phyloP scores from a whole-genome alignment of 2,797 vertebrate species.

The Capromys pilorides region DNA sequence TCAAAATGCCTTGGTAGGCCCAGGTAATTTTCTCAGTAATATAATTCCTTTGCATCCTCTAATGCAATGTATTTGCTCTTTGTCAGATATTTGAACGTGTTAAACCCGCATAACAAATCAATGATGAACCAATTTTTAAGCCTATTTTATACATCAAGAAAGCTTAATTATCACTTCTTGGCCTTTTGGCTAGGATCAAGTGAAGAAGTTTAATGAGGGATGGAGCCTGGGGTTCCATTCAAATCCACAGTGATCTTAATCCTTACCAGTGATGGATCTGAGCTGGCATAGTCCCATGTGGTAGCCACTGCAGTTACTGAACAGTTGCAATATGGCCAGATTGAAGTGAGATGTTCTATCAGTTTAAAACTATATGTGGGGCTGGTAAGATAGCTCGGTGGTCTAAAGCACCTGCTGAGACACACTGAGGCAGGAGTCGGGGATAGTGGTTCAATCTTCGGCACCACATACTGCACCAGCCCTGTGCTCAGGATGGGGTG shows the following conservation, averaged over 20 bases:
- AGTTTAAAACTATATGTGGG: not conserved
- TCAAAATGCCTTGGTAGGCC: not conserved
- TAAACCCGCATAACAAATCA: not conserved
- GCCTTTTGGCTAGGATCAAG: too few relatives aligned
- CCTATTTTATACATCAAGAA: constrained; percentile 12
- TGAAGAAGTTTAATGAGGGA: constrained; percentile 10
- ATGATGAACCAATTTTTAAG: not conserved
- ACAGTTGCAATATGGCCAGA: not conserved
- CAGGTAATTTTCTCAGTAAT: constrained; percentile 27
- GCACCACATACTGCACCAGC: too few relatives aligned
- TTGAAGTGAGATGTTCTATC: not conserved
- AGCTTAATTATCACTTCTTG: not conserved
- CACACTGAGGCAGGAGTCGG: too few relatives aligned
- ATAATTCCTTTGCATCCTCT: not conserved
- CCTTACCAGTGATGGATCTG: not conserved
- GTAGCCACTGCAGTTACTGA: not conserved
- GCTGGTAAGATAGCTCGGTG: too few relatives aligned
- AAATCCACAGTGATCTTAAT: not conserved
- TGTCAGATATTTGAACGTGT: not conserved
- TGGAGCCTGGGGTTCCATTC: not conserved
- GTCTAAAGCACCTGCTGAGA: too few relatives aligned
- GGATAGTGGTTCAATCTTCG: too few relatives aligned
- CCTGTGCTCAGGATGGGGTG: too few relatives aligned
- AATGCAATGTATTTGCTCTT: constrained; percentile 9
- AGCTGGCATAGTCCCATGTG: not conserved